Base-by-base conservation (phyloP, 1,140 invertebrate genomes). In the Cyphomyrmex costatus region DNA sequence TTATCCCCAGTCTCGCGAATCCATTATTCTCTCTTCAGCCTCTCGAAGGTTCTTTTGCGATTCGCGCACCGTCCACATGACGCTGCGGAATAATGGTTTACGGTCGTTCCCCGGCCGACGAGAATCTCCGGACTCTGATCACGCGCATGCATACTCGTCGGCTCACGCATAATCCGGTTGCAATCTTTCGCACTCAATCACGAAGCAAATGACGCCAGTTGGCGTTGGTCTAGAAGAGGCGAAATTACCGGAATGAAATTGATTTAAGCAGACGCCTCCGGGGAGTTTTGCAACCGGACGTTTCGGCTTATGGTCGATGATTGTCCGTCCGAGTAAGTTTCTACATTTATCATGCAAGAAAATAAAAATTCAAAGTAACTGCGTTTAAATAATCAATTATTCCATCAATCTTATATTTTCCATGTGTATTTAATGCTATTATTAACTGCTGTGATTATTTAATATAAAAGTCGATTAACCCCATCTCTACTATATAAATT, bases 151-250 rank as follows among this genome's bases (percentile, higher is more conserved):
- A 76, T 63, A 65, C 70, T 66, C 83, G 74, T 33, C 46, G 56
- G 42, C 71, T 33, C 74, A 42, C 74, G 60, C 82, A 84, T 86
- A 86, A 91, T 91, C 89, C 86, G 33, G 76, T 80, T 63, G 65
- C 74, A 88, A 90, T 90, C 85, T 90, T 89, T 70, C 78, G 84
- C 87, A 85, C 85, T 88, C 87, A 86, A 83, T 87, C 79, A 86
- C 83, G 71, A 65, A 63, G 86, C 88, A 88, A 88, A 84, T 87
- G 79, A 89, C 89, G 70, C 73, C 88, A 86, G 88, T 89, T 88
- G 88, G 80, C 86, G 71, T 84, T 74, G 60, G 65, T 87, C 79
- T 83, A 74, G 79, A 71, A 84, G 79, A 58, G 33, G 68, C 70
- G 19, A 83, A 63, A 87, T 84, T 84, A 84, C 86, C 76, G 61